Conservation (phyloP, 2,888 invertebrate species). For the Pollenia labialis region DNA sequence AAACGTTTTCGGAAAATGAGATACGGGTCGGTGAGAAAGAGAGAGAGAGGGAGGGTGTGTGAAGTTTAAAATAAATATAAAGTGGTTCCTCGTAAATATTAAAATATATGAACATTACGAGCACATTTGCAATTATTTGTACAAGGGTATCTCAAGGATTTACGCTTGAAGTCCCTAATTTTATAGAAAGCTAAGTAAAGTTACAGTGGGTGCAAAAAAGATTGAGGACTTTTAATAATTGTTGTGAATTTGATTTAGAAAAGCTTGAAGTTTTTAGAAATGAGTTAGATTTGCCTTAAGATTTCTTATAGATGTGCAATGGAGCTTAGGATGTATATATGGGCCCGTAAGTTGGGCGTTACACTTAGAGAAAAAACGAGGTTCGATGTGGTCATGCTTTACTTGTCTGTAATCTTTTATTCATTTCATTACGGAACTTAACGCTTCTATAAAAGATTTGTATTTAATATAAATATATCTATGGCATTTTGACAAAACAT, state of each 20-base stretch:
- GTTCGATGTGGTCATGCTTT: too few relatives aligned
- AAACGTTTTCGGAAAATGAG: background rate
- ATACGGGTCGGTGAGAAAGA: background rate
- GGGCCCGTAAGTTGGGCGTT: too few relatives aligned
- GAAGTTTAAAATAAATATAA: slow-evolving; percentile 43
- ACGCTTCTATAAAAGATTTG: too few relatives aligned
- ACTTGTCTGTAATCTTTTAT: too few relatives aligned
- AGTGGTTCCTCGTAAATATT: slow-evolving; percentile 57
- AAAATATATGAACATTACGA: slow-evolving; percentile 43
- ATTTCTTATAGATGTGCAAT: too few relatives aligned
- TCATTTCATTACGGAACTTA: too few relatives aligned
- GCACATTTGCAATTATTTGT: slow-evolving; percentile 50
- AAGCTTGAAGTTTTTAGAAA: too few relatives aligned
- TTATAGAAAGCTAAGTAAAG: slow-evolving; percentile 4
- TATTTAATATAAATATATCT: too few relatives aligned
- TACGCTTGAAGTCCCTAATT: slow-evolving; percentile 76
- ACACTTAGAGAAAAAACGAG: too few relatives aligned
- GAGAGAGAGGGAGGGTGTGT: slow-evolving; percentile 1
- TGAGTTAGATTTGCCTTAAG: too few relatives aligned
- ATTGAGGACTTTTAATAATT: background rate
- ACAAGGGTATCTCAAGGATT: slow-evolving; percentile 79
- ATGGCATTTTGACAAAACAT: too few relatives aligned
- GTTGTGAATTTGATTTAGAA: background rate
- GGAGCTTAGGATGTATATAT: too few relatives aligned
- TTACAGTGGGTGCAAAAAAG: background rate